Percentiles rank a stretch among this genome's conserved stretches.
Conservation (phyloP, 2,888 invertebrate genomes). For the Andrena minutula region DNA sequence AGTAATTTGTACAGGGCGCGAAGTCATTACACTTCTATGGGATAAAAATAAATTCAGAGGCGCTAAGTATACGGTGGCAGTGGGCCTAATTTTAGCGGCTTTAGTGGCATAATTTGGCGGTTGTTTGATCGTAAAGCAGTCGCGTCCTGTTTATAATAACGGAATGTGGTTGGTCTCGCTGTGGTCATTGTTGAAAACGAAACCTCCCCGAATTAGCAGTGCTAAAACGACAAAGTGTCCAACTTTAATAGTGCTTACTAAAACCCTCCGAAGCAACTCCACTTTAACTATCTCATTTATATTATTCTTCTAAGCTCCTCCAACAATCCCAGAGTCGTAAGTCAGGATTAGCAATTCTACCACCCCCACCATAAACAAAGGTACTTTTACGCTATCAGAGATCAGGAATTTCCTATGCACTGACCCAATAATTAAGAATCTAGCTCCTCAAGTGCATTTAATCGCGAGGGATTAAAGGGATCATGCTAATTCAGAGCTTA, state of each 20-base stretch:
- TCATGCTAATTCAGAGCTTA: neutral
- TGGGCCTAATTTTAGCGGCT: slow-evolving; percentile 55
- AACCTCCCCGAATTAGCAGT: neutral
- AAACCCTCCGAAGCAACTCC: too few species aligned
- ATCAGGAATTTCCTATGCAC: too few species aligned
- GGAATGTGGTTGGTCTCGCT: neutral
- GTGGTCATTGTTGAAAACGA: slow-evolving; percentile 6
- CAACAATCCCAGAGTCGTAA: too few species aligned
- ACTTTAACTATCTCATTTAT: too few species aligned
- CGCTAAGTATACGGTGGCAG: slow-evolving; percentile 34
- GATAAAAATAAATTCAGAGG: slow-evolving; percentile 37
- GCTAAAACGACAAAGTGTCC: neutral
- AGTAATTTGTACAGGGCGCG: neutral
- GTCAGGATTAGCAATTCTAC: too few species aligned
- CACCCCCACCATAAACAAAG: neutral
- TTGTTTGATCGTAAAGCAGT: slow-evolving; percentile 50
- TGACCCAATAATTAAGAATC: neutral
- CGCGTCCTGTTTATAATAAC: slow-evolving; percentile 2
- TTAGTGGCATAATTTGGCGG: slow-evolving; percentile 36
- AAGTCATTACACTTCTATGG: neutral
- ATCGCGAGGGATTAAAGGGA: neutral
- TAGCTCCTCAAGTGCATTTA: neutral
- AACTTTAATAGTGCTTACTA: too few species aligned
- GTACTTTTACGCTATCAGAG: neutral
- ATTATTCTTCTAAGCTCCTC: too few species aligned